A percentile compares a stretch with the other conserved stretches of the same genome.
Evolutionary conservation across 1,140 invertebrate species (phyloP).

Genomic region (Plutomurus gul): DNA sequence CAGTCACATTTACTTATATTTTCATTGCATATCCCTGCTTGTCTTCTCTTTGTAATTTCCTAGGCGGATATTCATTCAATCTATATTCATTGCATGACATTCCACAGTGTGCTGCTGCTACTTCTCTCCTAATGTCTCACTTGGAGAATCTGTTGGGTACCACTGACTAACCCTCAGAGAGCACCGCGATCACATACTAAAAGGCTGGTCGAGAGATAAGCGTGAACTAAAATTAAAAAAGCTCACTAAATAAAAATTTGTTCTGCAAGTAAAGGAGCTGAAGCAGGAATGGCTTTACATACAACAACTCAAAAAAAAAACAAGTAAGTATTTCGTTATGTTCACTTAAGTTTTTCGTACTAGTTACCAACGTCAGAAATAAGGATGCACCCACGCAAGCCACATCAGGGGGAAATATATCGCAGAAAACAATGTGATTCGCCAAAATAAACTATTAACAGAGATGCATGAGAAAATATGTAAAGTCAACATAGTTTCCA

Average conservation of each 20-base stretch:
- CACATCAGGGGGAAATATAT: constrained; percentile 18
- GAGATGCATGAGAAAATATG: not conserved
- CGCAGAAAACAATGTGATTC: constrained; percentile 1
- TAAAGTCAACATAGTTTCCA: too few species aligned
- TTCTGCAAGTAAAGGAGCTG: not conserved
- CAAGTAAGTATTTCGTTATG: not conserved
- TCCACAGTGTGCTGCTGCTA: not conserved
- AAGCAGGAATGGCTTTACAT: too few species aligned
- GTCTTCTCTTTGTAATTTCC: too few species aligned
- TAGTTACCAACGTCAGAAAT: constrained; percentile 19
- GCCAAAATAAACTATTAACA: not conserved
- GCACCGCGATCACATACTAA: too few species aligned
- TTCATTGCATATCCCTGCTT: too few species aligned
- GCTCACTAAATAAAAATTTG: not conserved
- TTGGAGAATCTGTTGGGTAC: too few species aligned
- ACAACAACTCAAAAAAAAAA: not conserved
- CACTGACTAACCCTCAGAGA: too few species aligned
- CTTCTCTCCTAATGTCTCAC: not conserved
- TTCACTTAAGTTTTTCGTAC: not conserved
- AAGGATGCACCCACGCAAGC: not conserved
- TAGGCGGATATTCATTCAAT: too few species aligned
- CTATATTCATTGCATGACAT: not conserved
- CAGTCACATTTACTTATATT: too few species aligned
- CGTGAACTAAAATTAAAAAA: too few species aligned
- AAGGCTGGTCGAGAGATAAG: too few species aligned